These are phyloP conservation scores for Drosophila albomicans DNA, from an alignment of 1,140 invertebrate species.

Conservation along the genomic window DNA sequence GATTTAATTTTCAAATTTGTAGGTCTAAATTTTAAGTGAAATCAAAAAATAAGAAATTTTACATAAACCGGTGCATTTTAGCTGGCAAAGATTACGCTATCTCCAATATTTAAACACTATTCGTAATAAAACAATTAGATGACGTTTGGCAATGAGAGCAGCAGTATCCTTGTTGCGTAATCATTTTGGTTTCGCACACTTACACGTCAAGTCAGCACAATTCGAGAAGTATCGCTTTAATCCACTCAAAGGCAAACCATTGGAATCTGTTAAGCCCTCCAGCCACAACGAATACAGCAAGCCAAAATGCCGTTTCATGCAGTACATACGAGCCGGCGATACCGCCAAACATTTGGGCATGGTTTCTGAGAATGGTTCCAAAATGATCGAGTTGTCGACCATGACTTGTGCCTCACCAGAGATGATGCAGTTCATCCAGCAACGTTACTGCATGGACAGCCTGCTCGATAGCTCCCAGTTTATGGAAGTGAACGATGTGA, in stretches of 20 bases:
- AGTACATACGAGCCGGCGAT: slow-evolving; percentile 63
- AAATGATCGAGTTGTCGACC: slow-evolving; percentile 61
- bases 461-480: slow-evolving; percentile 51
- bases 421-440: slow-evolving; percentile 75
- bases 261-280: slow-evolving; percentile 5
- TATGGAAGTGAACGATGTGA: slow-evolving; percentile 81
- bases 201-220: slow-evolving; percentile 26
- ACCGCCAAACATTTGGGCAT: slow-evolving; percentile 59
- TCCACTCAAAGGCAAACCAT: not conserved
- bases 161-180: slow-evolving; percentile 54
- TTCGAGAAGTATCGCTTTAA: slow-evolving; percentile 19
- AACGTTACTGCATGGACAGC: slow-evolving; percentile 64
- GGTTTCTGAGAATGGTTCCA: slow-evolving; percentile 74
- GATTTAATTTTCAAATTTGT: slow-evolving; percentile 18
- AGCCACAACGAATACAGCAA: not conserved
- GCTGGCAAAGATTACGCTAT: not conserved
- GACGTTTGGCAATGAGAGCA: slow-evolving; percentile 42
- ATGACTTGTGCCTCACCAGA: slow-evolving; percentile 57
- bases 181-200: slow-evolving; percentile 24
- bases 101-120: slow-evolving; percentile 1
- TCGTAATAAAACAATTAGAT: slow-evolving; percentile 9
- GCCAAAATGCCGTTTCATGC: slow-evolving; percentile 76
- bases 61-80: slow-evolving; percentile 11
- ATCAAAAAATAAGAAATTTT: not conserved
- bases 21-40: slow-evolving; percentile 1